Conservation (phyloP, 2,888 invertebrate genomes). For the Blera fallax region DNA sequence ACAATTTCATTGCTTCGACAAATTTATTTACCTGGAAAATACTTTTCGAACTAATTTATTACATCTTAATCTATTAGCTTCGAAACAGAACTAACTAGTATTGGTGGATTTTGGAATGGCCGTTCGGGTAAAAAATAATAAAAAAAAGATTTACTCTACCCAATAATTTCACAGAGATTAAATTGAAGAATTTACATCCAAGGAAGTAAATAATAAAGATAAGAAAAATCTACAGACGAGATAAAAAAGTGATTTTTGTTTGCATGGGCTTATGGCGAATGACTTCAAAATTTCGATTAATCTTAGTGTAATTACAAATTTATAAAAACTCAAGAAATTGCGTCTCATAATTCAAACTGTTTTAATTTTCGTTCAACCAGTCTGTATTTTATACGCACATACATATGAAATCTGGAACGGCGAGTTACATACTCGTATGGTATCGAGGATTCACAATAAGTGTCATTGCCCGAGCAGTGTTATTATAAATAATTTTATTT, state of each 20-base stretch:
- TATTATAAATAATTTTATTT: too few relatives aligned
- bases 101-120: neutral
- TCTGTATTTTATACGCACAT: too few relatives aligned
- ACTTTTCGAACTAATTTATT: neutral
- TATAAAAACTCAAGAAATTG: too few relatives aligned
- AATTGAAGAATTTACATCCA: neutral
- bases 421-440: too few relatives aligned
- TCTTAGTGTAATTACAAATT: too few relatives aligned
- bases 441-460: too few relatives aligned
- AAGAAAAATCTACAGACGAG: neutral
- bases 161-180: neutral
- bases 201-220: neutral
- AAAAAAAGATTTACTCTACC: neutral
- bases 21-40: neutral
- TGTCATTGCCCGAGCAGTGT: too few relatives aligned
- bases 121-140: neutral
- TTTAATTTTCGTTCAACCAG: too few relatives aligned
- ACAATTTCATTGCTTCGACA: neutral
- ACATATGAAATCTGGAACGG: too few relatives aligned
- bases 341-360: too few relatives aligned
- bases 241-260: neutral
- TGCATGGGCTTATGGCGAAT: neutral
- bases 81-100: neutral
- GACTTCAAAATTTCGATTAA: too few relatives aligned
- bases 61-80: neutral